These are phyloP conservation scores for Butorides virescens DNA, from an alignment of 2,113 vertebrate species.

Conservation along the genomic window DNA sequence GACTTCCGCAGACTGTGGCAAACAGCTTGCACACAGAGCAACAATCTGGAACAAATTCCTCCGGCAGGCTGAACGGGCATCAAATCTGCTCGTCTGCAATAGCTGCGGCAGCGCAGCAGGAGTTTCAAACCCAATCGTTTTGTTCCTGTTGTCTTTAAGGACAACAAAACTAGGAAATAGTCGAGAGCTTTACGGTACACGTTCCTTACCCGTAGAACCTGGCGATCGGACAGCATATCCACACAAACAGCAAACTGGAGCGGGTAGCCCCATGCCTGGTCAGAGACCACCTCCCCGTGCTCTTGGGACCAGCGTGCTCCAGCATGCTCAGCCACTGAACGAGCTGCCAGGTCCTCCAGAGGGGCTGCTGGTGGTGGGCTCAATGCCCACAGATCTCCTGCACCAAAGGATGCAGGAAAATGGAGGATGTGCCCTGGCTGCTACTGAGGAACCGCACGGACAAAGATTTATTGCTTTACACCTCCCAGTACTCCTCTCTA, in stretches of 20 bases:
- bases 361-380: background rate
- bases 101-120: background rate
- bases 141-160: background rate
- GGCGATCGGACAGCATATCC: fast-evolving
- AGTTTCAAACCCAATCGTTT: background rate
- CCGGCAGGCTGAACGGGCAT: background rate
- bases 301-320: too few relatives aligned
- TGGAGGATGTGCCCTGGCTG: background rate
- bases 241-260: background rate
- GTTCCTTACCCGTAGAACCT: fast-evolving
- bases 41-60: background rate
- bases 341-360: background rate
- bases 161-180: background rate
- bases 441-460: fast-evolving
- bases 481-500: background rate
- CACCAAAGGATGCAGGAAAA: background rate
- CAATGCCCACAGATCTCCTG: background rate
- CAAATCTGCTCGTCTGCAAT: fast-evolving
- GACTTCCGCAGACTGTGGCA: background rate
- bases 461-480: background rate
- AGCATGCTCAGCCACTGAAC: background rate
- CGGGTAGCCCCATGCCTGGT: fast-evolving
- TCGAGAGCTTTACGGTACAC: fast-evolving
- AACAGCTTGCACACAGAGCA: background rate
- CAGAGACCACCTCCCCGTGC: background rate